These are phyloP conservation scores for Capromys pilorides DNA, from an alignment of 2,797 vertebrate genomes.

Conservation along the genomic window DNA sequence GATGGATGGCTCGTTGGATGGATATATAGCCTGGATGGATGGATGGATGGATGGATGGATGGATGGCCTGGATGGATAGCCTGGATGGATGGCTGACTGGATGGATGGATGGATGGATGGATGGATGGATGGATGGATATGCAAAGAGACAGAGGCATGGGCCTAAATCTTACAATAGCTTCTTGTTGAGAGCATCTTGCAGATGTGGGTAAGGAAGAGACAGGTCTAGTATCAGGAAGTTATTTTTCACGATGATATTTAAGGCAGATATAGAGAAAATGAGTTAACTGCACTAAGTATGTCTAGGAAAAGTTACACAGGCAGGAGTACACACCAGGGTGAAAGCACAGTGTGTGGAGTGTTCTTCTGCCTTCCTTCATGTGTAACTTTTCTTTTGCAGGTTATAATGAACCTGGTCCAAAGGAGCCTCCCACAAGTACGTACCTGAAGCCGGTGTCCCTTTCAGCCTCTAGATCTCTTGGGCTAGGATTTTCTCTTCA, in stretches of 20 bases:
- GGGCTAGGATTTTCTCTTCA: not conserved
- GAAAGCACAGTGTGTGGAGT: not conserved
- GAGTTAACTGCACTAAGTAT: not conserved
- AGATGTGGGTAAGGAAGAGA: not conserved
- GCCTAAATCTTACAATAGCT: not conserved
- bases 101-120: too few relatives aligned
- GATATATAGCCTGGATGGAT: too few relatives aligned
- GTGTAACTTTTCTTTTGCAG: slow-evolving; percentile 58
- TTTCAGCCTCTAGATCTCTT: not conserved
- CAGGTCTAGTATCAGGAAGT: not conserved
- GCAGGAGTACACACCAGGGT: not conserved
- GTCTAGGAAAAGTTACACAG: not conserved
- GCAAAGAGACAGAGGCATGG: not conserved
- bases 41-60: too few relatives aligned
- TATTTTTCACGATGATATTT: not conserved
- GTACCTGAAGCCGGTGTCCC: not conserved
- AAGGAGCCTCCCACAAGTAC: slow-evolving; percentile 63
- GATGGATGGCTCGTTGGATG: too few relatives aligned
- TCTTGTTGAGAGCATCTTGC: not conserved
- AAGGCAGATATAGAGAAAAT: not conserved
- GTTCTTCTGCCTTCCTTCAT: not conserved
- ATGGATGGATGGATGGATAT: not conserved
- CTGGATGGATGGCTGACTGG: too few relatives aligned
- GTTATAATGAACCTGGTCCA: slow-evolving; percentile 71
- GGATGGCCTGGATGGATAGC: too few relatives aligned